These are phyloP conservation scores for Tenthredo notha DNA, from an alignment of 2,888 invertebrate genomes.

Conservation along the genomic window DNA sequence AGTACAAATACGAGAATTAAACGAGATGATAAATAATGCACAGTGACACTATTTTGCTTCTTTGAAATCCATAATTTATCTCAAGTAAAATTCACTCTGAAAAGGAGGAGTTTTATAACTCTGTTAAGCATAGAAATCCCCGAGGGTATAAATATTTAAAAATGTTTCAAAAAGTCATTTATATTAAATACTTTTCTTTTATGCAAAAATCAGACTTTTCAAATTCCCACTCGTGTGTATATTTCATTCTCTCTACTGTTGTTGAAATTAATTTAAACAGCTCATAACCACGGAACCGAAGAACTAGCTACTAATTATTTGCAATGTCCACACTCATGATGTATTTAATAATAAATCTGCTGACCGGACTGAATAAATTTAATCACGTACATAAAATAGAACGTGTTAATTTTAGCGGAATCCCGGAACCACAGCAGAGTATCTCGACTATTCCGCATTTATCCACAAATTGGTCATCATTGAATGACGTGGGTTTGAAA, in stretches of 20 bases:
- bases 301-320: conserved; percentile 41
- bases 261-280: conserved; percentile 17
- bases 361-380: conserved; percentile 26
- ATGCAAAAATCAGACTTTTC: background rate
- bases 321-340: conserved; percentile 8
- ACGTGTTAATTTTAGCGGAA: background rate
- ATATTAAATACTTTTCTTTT: background rate
- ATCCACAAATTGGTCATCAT: background rate
- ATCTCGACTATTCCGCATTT: background rate
- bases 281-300: background rate
- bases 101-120: conserved; percentile 27
- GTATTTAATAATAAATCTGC: conserved; percentile 20
- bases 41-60: background rate
- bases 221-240: background rate
- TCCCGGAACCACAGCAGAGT: background rate
- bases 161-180: conserved; percentile 14
- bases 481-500: background rate
- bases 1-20: background rate
- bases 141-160: conserved; percentile 25
- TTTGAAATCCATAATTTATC: conserved; percentile 33
- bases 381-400: conserved; percentile 4
- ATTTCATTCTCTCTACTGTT: background rate
- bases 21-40: conserved; percentile 9
- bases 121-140: conserved; percentile 5
- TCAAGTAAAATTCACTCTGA: background rate